These are phyloP conservation scores for Argyra leucocephala DNA, from an alignment of 2,888 invertebrate species.

Conservation along the genomic window DNA sequence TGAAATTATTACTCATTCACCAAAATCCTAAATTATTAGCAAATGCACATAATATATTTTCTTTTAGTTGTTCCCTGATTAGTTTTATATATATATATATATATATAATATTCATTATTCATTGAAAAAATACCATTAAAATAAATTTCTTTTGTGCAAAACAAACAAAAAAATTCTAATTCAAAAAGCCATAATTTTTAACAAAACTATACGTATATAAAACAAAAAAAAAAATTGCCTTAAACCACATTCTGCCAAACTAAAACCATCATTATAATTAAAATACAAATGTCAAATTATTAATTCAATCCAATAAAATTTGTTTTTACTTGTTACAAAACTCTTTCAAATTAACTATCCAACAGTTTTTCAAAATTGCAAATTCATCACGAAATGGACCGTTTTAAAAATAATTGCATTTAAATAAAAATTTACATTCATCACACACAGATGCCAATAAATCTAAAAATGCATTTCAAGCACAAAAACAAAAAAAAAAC, in stretches of 20 bases:
- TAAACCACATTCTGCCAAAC: no score
- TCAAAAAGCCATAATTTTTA: neutral
- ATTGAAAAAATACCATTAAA: neutral
- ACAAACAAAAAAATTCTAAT: no score
- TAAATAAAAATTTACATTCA: neutral
- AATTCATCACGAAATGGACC: no score
- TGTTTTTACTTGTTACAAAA: neutral
- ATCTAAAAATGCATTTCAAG: neutral
- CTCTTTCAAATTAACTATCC: no score
- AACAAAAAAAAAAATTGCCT: no score
- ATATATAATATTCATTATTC: no score
- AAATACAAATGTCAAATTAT: neutral
- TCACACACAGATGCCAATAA: neutral
- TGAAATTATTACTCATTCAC: no score
- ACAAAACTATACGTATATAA: neutral
- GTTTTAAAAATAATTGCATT: neutral
- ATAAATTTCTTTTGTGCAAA: neutral
- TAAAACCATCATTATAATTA: neutral
- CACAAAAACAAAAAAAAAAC: neutral
- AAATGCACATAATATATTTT: no score
- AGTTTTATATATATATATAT: no score
- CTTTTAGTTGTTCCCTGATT: no score
- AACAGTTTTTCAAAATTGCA: no score
- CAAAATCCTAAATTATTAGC: no score
- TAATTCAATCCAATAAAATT: neutral